A percentile compares a stretch with the other conserved stretches of the same genome.
Evolutionary conservation across 2,888 invertebrate genomes (phyloP).

Genomic region (Chalcis sispes): DNA sequence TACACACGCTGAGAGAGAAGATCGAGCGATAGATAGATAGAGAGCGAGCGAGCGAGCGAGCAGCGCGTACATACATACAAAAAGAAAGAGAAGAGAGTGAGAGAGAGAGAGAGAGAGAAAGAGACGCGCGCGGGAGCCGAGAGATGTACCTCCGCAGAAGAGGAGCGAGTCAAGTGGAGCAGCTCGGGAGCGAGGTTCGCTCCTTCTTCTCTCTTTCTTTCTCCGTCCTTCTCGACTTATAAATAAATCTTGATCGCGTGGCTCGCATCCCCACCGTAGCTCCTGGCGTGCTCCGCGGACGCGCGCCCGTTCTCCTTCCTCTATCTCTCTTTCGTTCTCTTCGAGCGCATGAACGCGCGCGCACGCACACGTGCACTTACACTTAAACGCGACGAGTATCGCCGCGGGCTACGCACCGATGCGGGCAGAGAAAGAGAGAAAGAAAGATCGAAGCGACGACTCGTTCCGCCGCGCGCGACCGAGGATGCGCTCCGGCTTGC

Average conservation of each 20-base stretch:
- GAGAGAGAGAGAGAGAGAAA: neutral
- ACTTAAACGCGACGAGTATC: slow-evolving; percentile 32
- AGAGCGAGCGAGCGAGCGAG: neutral
- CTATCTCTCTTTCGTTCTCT: slow-evolving; percentile 27
- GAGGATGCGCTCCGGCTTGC: slow-evolving; percentile 20
- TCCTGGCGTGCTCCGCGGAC: slow-evolving; percentile 63
- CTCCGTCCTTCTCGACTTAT: slow-evolving; percentile 66
- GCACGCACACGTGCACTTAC: slow-evolving; percentile 25
- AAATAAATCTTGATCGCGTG: slow-evolving; percentile 77
- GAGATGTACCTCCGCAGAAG: too few relatives aligned
- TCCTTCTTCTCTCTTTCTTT: too few relatives aligned
- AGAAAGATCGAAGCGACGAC: slow-evolving; percentile 32
- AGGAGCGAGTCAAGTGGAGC: slow-evolving; percentile 39
- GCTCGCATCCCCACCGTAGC: slow-evolving; percentile 72
- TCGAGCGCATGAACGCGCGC: neutral
- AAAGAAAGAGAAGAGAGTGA: slow-evolving; percentile 13
- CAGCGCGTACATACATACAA: neutral
- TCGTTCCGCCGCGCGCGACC: slow-evolving; percentile 41
- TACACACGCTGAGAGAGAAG: neutral
- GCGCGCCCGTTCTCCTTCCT: slow-evolving; percentile 57
- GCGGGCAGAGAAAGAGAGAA: slow-evolving; percentile 2
- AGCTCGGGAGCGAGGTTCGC: too few relatives aligned
- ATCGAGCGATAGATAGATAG: neutral
- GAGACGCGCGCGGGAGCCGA: too few relatives aligned
- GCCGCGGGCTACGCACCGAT: slow-evolving; percentile 31